Evolutionary conservation across 2,113 vertebrate species (phyloP).

Genomic region (Anser brachyrhynchus): DNA sequence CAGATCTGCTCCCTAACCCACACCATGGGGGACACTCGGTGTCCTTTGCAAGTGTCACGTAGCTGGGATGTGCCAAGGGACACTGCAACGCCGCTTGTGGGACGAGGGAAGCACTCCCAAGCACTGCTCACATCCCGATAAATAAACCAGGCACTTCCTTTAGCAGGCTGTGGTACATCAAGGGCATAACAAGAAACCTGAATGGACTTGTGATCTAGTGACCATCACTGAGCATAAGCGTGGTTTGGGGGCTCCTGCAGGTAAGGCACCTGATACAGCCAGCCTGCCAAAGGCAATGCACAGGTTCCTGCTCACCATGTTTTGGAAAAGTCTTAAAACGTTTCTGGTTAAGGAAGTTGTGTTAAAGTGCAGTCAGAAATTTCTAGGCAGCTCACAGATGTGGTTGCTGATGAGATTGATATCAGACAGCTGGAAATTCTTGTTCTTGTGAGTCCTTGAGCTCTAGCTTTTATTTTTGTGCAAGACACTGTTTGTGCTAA

Average conservation of each 20-base stretch:
- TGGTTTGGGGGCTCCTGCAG: not conserved
- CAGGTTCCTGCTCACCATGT: rapidly evolving
- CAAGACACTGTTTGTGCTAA: not conserved
- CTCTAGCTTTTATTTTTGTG: not conserved
- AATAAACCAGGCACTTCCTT: not conserved
- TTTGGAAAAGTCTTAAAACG: not conserved
- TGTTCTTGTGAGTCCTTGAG: not conserved
- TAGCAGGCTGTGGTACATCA: rapidly evolving
- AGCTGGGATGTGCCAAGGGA: not conserved
- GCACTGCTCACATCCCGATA: not conserved
- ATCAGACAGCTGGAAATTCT: not conserved
- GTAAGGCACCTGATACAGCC: not conserved
- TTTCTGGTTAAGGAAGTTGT: not conserved
- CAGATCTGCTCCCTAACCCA: not conserved
- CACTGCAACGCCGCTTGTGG: not conserved
- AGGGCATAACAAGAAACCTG: not conserved
- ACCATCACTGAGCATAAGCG: not conserved
- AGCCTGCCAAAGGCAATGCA: not conserved
- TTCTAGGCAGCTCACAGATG: not conserved
- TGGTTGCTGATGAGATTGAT: not conserved
- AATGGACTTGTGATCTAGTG: not conserved
- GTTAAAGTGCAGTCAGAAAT: not conserved
- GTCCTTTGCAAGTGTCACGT: not conserved
- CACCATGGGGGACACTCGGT: not conserved
- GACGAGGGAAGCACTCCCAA: not conserved